Base-by-base conservation (phyloP, 2,113 vertebrate species). In the Python bivittatus region DNA sequence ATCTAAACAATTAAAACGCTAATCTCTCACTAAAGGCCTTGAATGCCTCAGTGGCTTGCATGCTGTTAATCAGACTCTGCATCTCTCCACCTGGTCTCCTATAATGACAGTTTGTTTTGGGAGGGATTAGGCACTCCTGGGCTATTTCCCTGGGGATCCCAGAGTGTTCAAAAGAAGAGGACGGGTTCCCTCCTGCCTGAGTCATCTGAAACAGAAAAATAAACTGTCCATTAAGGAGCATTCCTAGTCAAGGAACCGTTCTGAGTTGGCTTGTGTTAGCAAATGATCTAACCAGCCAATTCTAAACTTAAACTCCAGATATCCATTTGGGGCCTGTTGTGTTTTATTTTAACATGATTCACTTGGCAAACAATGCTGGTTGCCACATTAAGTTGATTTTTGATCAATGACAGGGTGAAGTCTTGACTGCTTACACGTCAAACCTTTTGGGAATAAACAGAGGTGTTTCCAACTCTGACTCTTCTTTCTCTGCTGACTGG, bases 161-260 rank as follows among this genome's bases (percentile, higher is more conserved):
- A 2, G 33, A 5, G 0, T 92, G 61, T 89, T 60, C 84, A 89
- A 60, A 29, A 88, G 53, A 94, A 88, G 1, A 94, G 79, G 72
- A 10, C 38, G 42, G 29, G 15, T 84, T 88, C 48, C 33, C 44
- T 9, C 2, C 29, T 93, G 8, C 52, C 87, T 64, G 58, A 12
- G 44, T 92, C 33, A 87, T 90, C 92, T 89, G 64, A 94, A 44
- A 33, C 64, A n/a, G 20, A 60, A 84, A 8, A 56, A 23, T 61
- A 88, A 84, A 91, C 25, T 2, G 91, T 64, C 91, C 85, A 72
- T 87, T 54, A 87, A 83, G 64, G 92, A 93, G 33, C 4, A 9
- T 84, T 38, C 60, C 64, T 29, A 2, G 38, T 33, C 2, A 22
- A 33, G 33, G 33, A 61, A 91, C 12, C 91, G 1, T 56, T 86